These are phyloP conservation scores for Pangasius macronema DNA, from an alignment of 2,797 vertebrate genomes.

Conservation along the genomic window DNA sequence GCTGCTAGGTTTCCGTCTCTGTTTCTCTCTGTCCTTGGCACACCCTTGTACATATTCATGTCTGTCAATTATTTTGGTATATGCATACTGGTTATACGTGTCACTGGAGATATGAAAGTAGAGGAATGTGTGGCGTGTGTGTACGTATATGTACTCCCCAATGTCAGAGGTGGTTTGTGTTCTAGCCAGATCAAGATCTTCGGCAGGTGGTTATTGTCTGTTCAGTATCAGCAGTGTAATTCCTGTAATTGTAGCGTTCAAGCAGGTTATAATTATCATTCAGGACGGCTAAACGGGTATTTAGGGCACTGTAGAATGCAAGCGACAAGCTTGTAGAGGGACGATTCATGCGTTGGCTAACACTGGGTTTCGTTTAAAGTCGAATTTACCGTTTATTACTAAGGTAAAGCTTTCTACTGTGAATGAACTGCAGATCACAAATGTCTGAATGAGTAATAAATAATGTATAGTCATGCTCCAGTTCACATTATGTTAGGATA, in stretches of 20 bases:
- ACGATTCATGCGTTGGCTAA: background rate
- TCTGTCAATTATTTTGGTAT: background rate
- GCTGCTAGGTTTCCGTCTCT: background rate
- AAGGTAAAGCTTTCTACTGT: background rate
- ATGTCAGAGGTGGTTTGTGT: background rate
- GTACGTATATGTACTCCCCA: background rate
- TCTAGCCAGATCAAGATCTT: background rate
- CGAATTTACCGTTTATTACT: background rate
- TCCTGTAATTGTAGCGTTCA: background rate
- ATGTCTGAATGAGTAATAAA: background rate
- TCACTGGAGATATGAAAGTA: background rate
- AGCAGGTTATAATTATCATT: background rate
- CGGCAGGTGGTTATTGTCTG: background rate
- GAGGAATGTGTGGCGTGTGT: background rate
- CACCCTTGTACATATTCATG: background rate
- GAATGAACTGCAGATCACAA: background rate
- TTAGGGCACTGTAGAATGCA: constrained; percentile 7
- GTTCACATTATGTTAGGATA: background rate
- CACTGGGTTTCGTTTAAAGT: background rate
- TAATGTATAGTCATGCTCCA: background rate
- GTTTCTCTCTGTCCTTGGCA: background rate
- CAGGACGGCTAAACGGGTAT: constrained; percentile 3
- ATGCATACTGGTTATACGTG: background rate
- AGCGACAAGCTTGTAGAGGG: background rate
- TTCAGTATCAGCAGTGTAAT: background rate